These are phyloP conservation scores for Drosophila borborema DNA, from an alignment of 2,888 invertebrate species.

Conservation along the genomic window DNA sequence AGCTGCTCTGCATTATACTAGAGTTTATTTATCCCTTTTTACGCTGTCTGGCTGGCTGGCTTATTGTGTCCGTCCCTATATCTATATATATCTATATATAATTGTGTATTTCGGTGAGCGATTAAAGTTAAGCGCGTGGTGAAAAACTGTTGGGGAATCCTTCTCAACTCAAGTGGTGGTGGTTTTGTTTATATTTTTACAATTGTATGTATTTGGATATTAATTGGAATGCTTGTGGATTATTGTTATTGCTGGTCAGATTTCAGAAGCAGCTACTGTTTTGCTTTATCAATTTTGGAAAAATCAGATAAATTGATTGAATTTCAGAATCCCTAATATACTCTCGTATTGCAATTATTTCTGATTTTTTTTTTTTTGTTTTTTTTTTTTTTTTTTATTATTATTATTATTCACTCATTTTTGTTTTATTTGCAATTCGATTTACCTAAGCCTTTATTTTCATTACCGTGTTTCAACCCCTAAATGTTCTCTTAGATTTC, in stretches of 20 bases:
- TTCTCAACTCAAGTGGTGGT: conserved; percentile 60
- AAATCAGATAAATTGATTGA: too few species aligned
- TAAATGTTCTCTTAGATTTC: conserved; percentile 53
- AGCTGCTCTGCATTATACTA: conserved; percentile 43
- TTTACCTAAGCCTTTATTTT: conserved; percentile 39
- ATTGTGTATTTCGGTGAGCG: conserved; percentile 29
- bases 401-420: background rate
- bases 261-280: background rate
- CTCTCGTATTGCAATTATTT: background rate
- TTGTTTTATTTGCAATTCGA: conserved; percentile 25
- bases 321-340: background rate
- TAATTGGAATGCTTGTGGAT: conserved; percentile 58
- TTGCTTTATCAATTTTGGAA: background rate
- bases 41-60: conserved; percentile 39
- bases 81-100: conserved; percentile 1
- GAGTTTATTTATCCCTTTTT: conserved; percentile 53
- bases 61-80: conserved; percentile 10
- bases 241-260: conserved; percentile 26
- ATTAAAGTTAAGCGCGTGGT: conserved; percentile 74
- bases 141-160: conserved; percentile 57
- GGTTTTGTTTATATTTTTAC: conserved; percentile 40
- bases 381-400: background rate
- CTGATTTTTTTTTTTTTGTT: background rate
- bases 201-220: conserved; percentile 26
- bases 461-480: conserved; percentile 49